Evolutionary conservation across 1,140 invertebrate species (phyloP).

Genomic region (Drosophila leontia): DNA sequence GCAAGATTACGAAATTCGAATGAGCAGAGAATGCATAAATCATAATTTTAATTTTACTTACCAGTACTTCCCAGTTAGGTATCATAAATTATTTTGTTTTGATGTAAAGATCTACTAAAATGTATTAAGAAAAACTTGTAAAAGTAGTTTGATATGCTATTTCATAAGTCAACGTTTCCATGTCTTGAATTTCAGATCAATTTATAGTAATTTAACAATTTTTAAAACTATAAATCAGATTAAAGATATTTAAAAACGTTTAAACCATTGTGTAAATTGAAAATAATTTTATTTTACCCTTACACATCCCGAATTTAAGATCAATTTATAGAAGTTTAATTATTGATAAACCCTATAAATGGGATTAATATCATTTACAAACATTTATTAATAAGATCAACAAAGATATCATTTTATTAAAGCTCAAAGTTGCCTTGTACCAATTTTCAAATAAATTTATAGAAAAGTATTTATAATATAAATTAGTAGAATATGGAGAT

Average conservation of each 20-base stretch:
- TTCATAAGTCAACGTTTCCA: background rate
- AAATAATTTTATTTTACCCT: too few species aligned
- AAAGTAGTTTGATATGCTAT: background rate
- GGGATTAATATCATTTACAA: background rate
- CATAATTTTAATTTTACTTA: background rate
- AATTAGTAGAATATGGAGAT: background rate
- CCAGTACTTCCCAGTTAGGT: background rate
- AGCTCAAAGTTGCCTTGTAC: too few species aligned
- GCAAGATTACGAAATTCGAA: background rate
- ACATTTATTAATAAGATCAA: background rate
- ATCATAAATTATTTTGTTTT: background rate
- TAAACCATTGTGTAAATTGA: too few species aligned
- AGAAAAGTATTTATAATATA: background rate
- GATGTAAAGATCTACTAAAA: background rate
- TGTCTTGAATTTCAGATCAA: background rate
- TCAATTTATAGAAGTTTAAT: background rate
- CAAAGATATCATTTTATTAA: too few species aligned
- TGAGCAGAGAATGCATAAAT: background rate
- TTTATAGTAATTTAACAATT: background rate
- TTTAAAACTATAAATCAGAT: background rate
- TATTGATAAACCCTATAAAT: background rate
- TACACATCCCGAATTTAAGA: background rate
- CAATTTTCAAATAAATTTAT: background rate
- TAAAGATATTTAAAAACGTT: background rate
- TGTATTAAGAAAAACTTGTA: background rate